Conservation (phyloP, 2,797 vertebrate genomes). For the Mallotus villosus region DNA sequence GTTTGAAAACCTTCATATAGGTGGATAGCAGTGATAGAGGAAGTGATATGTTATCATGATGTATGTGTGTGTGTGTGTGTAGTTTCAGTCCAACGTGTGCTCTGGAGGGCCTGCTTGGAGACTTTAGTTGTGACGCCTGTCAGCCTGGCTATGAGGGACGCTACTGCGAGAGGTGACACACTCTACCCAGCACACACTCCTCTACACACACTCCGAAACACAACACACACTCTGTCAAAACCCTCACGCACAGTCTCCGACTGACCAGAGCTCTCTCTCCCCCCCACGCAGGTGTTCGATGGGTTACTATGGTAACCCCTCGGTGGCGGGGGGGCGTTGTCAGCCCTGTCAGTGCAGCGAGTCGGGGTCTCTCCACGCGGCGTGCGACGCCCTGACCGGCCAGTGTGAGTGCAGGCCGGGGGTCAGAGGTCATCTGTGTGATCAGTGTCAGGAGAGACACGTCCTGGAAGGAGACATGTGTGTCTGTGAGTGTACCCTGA, state of each 20-base stretch:
- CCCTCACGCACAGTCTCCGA: neutral
- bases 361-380: slow-evolving; percentile 72
- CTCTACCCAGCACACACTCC: neutral
- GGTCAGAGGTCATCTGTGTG: slow-evolving; percentile 81
- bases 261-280: neutral
- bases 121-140: slow-evolving; percentile 86
- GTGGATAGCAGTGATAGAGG: no score
- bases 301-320: slow-evolving; percentile 87
- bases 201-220: neutral
- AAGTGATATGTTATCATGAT: no score
- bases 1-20: no score
- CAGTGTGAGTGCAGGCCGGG: slow-evolving; percentile 85
- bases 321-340: slow-evolving; percentile 70
- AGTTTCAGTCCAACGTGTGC: slow-evolving; percentile 93
- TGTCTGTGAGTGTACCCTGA: slow-evolving; percentile 79
- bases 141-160: slow-evolving; percentile 84
- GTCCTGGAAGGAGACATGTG: slow-evolving; percentile 77
- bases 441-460: slow-evolving; percentile 80
- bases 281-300: slow-evolving; percentile 79
- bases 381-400: slow-evolving; percentile 77
- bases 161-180: slow-evolving; percentile 85
- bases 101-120: slow-evolving; percentile 69
- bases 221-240: neutral
- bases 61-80: slow-evolving; percentile 27
- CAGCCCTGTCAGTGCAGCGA: slow-evolving; percentile 76